Evolutionary conservation across 1,140 invertebrate genomes (phyloP).

Genomic region (Caenorhabditis brenneri): DNA sequence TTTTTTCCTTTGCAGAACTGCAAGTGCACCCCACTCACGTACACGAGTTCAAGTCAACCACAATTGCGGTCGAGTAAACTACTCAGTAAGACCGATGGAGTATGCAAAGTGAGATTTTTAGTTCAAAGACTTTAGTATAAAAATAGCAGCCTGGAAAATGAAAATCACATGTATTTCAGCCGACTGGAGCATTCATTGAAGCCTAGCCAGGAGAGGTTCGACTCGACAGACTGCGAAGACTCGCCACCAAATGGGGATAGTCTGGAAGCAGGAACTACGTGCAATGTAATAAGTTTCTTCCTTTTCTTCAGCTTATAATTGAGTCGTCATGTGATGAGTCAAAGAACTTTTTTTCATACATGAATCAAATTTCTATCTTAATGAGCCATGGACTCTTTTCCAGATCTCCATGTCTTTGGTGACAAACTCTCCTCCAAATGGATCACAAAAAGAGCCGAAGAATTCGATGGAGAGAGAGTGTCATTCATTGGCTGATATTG

Average conservation of each 20-base stretch:
- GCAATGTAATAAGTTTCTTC: not conserved
- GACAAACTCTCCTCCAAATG: slow-evolving; percentile 20
- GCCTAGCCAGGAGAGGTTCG: slow-evolving; percentile 37
- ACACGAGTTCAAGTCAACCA: slow-evolving; percentile 53
- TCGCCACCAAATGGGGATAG: slow-evolving; percentile 48
- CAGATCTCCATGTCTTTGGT: slow-evolving; percentile 40
- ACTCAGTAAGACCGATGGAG: slow-evolving; percentile 52
- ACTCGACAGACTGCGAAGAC: slow-evolving; percentile 52
- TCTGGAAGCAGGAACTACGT: slow-evolving; percentile 23
- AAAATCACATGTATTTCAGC: not conserved
- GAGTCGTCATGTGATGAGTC: not conserved
- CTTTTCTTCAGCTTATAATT: slow-evolving; percentile 33
- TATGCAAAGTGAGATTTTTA: slow-evolving; percentile 43
- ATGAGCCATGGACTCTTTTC: not conserved
- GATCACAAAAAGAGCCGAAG: slow-evolving; percentile 25
- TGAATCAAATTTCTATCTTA: slow-evolving; percentile 9
- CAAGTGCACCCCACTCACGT: slow-evolving; percentile 62
- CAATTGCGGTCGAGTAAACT: slow-evolving; percentile 44
- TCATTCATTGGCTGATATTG: slow-evolving; percentile 59
- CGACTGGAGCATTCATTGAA: slow-evolving; percentile 5
- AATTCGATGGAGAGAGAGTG: slow-evolving; percentile 56
- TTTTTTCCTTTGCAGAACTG: slow-evolving; percentile 57
- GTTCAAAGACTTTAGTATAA: not conserved
- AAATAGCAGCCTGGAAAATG: no score
- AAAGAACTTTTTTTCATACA: not conserved